These are phyloP conservation scores for Sylvilagus bachmani DNA, from an alignment of 2,113 vertebrate species.

Conservation along the genomic window DNA sequence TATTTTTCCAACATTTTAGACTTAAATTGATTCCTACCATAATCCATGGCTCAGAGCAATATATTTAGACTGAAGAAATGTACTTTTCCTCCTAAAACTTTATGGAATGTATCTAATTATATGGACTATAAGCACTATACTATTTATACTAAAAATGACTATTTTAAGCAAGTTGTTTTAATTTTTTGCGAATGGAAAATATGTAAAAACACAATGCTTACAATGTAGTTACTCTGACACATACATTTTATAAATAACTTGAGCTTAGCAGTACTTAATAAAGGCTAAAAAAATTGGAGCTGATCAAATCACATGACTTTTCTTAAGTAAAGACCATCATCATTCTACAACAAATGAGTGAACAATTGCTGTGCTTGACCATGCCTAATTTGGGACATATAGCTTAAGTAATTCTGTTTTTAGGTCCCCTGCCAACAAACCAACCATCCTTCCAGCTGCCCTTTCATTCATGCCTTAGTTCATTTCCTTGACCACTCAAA, in stretches of 20 bases:
- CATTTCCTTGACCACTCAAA: background rate
- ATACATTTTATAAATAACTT: background rate
- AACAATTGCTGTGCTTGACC: background rate
- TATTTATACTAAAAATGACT: constrained; percentile 26
- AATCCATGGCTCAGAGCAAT: background rate
- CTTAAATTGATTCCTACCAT: background rate
- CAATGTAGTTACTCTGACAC: background rate
- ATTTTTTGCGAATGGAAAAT: constrained; percentile 38
- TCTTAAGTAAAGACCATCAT: background rate
- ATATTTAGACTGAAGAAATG: background rate
- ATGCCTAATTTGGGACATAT: background rate
- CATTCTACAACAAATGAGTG: background rate
- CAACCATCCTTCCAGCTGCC: background rate
- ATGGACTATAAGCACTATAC: background rate
- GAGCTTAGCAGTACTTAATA: background rate
- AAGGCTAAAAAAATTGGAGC: background rate
- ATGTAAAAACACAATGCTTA: background rate
- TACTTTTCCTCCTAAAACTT: background rate
- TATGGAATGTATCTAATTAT: background rate
- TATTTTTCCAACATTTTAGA: constrained; percentile 2
- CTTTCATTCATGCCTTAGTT: background rate
- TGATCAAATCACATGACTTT: background rate
- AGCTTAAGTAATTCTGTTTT: background rate
- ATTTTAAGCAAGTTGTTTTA: constrained; percentile 12
- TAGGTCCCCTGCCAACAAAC: background rate